These are phyloP conservation scores for Atlantisia rogersi DNA, from an alignment of 2,113 vertebrate species.

Conservation along the genomic window DNA sequence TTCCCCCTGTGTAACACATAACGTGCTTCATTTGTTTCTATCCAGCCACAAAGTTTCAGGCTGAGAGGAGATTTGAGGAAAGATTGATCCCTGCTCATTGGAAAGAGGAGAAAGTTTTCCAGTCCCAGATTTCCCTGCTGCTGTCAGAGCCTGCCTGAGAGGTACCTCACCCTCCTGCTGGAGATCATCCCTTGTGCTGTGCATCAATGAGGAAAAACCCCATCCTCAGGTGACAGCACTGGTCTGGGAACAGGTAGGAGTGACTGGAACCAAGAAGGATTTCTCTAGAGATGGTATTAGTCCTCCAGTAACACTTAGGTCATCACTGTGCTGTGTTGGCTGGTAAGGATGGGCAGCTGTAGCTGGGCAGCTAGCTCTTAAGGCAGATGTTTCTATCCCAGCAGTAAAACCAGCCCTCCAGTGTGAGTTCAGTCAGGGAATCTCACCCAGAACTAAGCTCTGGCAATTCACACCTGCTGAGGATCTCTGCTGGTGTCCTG, in stretches of 20 bases:
- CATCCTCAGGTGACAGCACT: not conserved
- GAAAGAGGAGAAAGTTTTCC: not conserved
- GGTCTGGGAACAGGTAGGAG: not conserved
- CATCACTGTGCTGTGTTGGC: not conserved
- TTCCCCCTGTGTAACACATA: accelerated
- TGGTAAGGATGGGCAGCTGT: not conserved
- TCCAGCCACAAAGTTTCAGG: not conserved
- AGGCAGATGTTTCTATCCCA: not conserved
- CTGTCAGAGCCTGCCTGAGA: not conserved
- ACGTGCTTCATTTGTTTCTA: not conserved
- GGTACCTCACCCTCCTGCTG: not conserved
- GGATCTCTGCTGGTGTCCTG: not conserved
- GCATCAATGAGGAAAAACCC: accelerated
- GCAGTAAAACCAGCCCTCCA: not conserved
- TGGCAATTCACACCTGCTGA: not conserved
- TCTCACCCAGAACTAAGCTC: not conserved
- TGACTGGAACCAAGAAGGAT: not conserved
- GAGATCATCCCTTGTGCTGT: not conserved
- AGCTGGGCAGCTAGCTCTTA: not conserved
- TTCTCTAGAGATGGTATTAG: not conserved
- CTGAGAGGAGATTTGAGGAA: not conserved
- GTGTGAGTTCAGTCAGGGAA: not conserved
- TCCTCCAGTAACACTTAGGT: not conserved
- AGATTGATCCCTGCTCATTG: not conserved
- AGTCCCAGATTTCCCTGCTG: not conserved